Conservation (phyloP, 2,888 invertebrate species). For the Cataglyphis rosenhaueri region DNA sequence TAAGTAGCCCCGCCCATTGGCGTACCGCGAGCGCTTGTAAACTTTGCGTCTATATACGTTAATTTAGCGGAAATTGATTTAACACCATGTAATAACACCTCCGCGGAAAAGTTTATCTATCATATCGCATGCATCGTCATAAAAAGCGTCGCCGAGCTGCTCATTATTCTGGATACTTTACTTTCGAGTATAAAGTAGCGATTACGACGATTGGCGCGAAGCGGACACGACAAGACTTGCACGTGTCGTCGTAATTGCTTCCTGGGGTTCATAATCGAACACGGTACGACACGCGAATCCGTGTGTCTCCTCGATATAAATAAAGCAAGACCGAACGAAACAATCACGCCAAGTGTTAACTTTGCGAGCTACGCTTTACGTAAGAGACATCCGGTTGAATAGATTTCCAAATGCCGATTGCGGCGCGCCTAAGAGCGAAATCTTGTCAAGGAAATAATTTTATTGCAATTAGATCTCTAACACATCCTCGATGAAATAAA, state of each 20-base stretch:
- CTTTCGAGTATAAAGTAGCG: background rate
- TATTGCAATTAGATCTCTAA: slow-evolving; percentile 27
- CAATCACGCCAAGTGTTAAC: slow-evolving; percentile 23
- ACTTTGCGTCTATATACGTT: background rate
- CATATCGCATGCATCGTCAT: background rate
- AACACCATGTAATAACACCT: background rate
- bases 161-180: slow-evolving; percentile 1
- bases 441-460: slow-evolving; percentile 28
- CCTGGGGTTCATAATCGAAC: slow-evolving; percentile 54
- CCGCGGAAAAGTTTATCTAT: background rate
- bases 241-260: slow-evolving; percentile 63
- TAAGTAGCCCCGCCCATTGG: slow-evolving; percentile 19
- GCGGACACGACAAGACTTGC: slow-evolving; percentile 47
- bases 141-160: background rate
- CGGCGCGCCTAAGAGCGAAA: slow-evolving; percentile 29
- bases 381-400: slow-evolving; percentile 67
- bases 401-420: slow-evolving; percentile 49
- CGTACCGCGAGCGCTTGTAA: background rate
- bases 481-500: background rate
- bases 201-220: background rate
- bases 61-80: background rate
- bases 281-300: slow-evolving; percentile 17
- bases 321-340: slow-evolving; percentile 9
- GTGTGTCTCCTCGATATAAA: slow-evolving; percentile 34
- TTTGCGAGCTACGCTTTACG: slow-evolving; percentile 50